phyloP scores from a whole-genome alignment of 2,113 vertebrate genomes.

The Psittacula cyanocephala region DNA sequence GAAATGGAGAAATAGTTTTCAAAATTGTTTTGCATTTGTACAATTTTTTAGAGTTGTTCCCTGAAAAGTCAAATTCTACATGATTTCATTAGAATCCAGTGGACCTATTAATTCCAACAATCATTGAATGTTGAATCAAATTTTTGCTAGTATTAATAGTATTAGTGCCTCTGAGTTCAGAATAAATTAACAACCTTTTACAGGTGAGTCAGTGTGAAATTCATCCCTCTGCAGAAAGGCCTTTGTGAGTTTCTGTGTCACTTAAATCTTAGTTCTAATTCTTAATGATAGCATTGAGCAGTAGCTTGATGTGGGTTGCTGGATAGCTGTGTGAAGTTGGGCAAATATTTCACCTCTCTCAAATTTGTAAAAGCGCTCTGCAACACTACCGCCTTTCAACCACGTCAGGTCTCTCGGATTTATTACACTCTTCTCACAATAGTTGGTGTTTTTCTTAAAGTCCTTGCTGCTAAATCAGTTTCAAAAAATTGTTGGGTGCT shows the following conservation, averaged over 20 bases:
- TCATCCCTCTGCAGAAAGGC: background rate
- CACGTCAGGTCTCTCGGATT: background rate
- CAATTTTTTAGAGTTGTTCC: background rate
- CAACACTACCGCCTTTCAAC: background rate
- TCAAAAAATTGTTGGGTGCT: background rate
- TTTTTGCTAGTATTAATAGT: fast-evolving
- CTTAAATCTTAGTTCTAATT: background rate
- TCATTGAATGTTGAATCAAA: background rate
- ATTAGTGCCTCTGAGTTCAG: background rate
- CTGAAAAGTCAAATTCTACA: background rate
- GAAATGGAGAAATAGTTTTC: background rate
- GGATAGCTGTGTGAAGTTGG: background rate
- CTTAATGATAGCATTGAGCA: background rate
- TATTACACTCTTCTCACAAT: background rate
- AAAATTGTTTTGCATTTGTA: background rate
- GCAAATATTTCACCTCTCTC: background rate
- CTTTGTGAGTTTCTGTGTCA: background rate
- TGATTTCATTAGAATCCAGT: background rate
- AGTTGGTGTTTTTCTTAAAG: background rate
- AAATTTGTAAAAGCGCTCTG: background rate
- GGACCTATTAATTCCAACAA: background rate
- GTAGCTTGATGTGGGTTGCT: background rate
- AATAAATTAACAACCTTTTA: background rate
- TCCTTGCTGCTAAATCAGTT: background rate
- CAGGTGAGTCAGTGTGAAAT: background rate